Evolutionary conservation across 1,140 invertebrate species (phyloP).

Genomic region (Dendrolimus kikuchii): DNA sequence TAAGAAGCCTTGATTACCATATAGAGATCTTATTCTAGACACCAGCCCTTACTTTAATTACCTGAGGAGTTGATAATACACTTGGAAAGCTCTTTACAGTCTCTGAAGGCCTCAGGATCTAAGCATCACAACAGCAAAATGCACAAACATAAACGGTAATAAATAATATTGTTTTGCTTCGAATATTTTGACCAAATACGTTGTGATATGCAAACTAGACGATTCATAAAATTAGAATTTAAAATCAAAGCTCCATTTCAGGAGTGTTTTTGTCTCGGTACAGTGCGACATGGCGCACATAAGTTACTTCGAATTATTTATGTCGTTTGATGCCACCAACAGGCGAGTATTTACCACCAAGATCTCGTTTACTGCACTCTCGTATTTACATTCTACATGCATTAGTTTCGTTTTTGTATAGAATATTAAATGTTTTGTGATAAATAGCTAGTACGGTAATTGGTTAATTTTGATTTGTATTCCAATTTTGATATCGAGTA

Average conservation of each 20-base stretch:
- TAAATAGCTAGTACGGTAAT: too few relatives aligned
- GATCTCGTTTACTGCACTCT: slow-evolving; percentile 47
- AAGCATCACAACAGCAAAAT: too few relatives aligned
- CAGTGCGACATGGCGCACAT: slow-evolving; percentile 41
- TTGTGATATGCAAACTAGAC: slow-evolving; percentile 60
- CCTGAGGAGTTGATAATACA: too few relatives aligned
- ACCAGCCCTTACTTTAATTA: too few relatives aligned
- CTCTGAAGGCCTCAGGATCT: too few relatives aligned
- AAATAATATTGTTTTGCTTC: too few relatives aligned
- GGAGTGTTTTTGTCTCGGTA: slow-evolving; percentile 59
- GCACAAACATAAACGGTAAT: too few relatives aligned
- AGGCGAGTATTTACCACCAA: slow-evolving; percentile 50
- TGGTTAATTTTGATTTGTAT: too few relatives aligned
- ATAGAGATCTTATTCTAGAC: too few relatives aligned
- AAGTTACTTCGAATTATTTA: slow-evolving; percentile 59
- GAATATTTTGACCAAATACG: slow-evolving; percentile 3
- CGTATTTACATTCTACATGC: slow-evolving; percentile 42
- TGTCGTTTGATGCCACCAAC: slow-evolving; percentile 45
- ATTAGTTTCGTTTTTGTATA: slow-evolving; percentile 14
- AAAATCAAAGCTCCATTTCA: slow-evolving; percentile 60
- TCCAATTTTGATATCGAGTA: too few relatives aligned
- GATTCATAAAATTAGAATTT: slow-evolving; percentile 68
- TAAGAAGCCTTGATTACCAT: too few relatives aligned
- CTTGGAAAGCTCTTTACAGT: too few relatives aligned
- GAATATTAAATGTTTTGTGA: background rate